These are phyloP conservation scores for Netelia inedita DNA, from an alignment of 2,888 invertebrate genomes.

Conservation along the genomic window DNA sequence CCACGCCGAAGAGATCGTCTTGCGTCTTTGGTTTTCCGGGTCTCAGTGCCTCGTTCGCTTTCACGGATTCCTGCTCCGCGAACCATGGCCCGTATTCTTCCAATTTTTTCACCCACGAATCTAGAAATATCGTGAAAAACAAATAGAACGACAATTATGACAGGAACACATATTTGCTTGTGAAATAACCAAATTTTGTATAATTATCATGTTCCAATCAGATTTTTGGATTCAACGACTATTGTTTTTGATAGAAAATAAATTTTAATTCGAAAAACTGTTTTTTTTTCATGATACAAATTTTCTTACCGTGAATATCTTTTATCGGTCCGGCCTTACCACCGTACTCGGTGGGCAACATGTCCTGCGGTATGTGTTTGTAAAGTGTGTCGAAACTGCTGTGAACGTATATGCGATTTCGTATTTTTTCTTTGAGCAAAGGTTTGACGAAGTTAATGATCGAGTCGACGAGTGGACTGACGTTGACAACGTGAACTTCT, in stretches of 20 bases:
- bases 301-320: conserved; percentile 88
- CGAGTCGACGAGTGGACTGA: conserved; percentile 93
- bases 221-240: no score
- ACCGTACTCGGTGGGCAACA: conserved; percentile 94
- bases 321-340: conserved; percentile 91
- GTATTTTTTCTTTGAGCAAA: conserved; percentile 94
- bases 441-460: conserved; percentile 95
- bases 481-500: conserved; percentile 94
- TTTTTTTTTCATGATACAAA: conserved; percentile 10
- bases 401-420: conserved; percentile 93
- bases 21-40: conserved; percentile 94
- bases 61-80: conserved; percentile 91
- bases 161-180: no score
- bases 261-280: not conserved
- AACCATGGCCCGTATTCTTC: conserved; percentile 93
- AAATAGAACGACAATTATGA: not conserved
- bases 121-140: conserved; percentile 84
- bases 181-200: no score
- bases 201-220: no score
- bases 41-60: conserved; percentile 92
- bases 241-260: no score
- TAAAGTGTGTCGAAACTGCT: conserved; percentile 91
- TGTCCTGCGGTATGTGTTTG: conserved; percentile 92
- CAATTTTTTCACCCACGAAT: conserved; percentile 92
- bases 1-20: conserved; percentile 95